These are phyloP conservation scores for Vanessa atalanta DNA, from an alignment of 1,140 invertebrate species.

Conservation along the genomic window DNA sequence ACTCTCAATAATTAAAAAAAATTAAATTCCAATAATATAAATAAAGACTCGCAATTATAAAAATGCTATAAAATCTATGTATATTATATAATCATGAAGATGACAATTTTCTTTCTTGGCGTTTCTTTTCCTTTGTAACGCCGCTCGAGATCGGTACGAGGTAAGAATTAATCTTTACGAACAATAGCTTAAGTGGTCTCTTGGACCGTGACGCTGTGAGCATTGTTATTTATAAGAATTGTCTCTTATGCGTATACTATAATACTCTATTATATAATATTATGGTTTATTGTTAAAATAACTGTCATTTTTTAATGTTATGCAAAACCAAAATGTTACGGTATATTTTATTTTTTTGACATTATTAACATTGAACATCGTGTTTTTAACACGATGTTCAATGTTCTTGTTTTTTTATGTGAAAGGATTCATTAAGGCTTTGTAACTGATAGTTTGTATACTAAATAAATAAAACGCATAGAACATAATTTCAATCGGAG, in stretches of 20 bases:
- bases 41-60: background rate
- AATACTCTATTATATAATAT: background rate
- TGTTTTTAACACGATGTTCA: too few species aligned
- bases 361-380: too few species aligned
- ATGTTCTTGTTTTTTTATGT: too few species aligned
- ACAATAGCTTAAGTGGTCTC: slow-evolving; percentile 51
- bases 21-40: too few species aligned
- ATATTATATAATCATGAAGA: slow-evolving; percentile 46
- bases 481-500: too few species aligned
- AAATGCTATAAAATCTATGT: background rate
- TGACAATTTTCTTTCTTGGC: slow-evolving; percentile 40
- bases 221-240: slow-evolving; percentile 24
- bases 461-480: too few species aligned
- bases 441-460: too few species aligned
- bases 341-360: too few species aligned
- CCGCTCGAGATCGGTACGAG: slow-evolving; percentile 36
- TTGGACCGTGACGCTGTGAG: slow-evolving; percentile 19
- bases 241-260: background rate
- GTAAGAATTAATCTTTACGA: slow-evolving; percentile 59
- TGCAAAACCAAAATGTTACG: too few species aligned
- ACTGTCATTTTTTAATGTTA: background rate
- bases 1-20: too few species aligned
- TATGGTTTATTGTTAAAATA: background rate
- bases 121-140: slow-evolving; percentile 46
- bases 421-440: too few species aligned